A percentile compares a stretch with the other conserved stretches of the same genome.
Conservation (phyloP, 92 coral and sea anemone species). For the Bergia puertoricense region DNA sequence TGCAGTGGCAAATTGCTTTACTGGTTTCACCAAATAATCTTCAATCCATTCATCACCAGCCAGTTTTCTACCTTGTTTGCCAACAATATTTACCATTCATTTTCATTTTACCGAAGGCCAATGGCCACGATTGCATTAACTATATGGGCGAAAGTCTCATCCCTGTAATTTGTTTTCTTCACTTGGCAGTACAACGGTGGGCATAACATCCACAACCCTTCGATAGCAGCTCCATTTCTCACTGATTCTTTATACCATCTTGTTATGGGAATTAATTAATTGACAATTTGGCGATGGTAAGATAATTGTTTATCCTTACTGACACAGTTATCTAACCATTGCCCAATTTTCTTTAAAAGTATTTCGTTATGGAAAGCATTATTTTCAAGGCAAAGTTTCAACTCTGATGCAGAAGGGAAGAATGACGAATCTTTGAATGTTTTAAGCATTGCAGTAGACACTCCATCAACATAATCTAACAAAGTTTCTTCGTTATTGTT, state of each 20-base stretch:
- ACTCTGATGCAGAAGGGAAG: conserved; percentile 40
- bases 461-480: conserved; percentile 54
- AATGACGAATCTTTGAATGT: conserved; percentile 25
- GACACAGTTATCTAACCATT: conserved; percentile 30
- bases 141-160: conserved; percentile 16
- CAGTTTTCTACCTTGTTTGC: conserved; percentile 48
- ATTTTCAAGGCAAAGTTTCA: conserved; percentile 23
- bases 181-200: conserved; percentile 26
- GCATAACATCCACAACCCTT: conserved; percentile 45
- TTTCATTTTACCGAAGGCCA: conserved; percentile 41
- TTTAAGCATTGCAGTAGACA: conserved; percentile 57
- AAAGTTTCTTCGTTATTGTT: conserved; percentile 57
- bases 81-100: conserved; percentile 45
- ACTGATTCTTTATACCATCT: conserved; percentile 57
- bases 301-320: conserved; percentile 33
- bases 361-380: conserved; percentile 34
- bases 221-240: conserved; percentile 54
- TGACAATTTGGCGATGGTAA: conserved; percentile 29
- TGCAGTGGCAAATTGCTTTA: conserved; percentile 54
- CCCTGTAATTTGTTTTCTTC: conserved; percentile 31
- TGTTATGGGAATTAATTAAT: conserved; percentile 54
- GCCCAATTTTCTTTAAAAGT: conserved; percentile 6
- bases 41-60: conserved; percentile 70
- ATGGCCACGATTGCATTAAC: conserved; percentile 40
- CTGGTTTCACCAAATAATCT: conserved; percentile 50